Evolutionary conservation across 2,113 vertebrate genomes (phyloP), one percentile per base, ranked within the genome.

Genomic region (Hiodon tergisus): DNA sequence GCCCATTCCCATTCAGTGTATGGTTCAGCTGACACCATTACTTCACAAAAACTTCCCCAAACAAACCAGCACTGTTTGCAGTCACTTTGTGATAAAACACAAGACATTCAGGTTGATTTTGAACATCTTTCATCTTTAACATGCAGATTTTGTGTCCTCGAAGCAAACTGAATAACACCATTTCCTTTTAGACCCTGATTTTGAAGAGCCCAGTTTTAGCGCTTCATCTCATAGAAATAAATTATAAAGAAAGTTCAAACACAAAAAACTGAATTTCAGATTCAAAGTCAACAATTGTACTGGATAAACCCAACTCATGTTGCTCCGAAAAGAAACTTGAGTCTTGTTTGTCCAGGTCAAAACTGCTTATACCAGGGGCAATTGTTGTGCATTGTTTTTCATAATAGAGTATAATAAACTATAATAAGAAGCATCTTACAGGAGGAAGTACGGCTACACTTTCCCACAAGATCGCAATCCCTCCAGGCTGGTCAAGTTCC

Each of bases 381-480:
- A n/a, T 47, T 55, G 7, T 5, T 8, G 50, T 14, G 13, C 13
- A 59, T 57, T 46, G 65, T 65, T 59, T 59, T 6, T 13, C 16
- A 59, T 74, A 11, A 11, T 16, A 72, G 52, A 57, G 52, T 60
- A 63, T n/a, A 52, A 10, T 66, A 11, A 10, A 75, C 62, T 50
- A 10, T 8, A 3, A 58, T 54, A 31, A 47, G 11, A 5, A 16
- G 46, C 71, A 10, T 73, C 31, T 67, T 16, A 65, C 53, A 51
- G 52, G 77, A 62, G n/a, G 55, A 46, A 73, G 31, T 75, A 8
- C n/a, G 2, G 17, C 63, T 31, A 16, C 6, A 46, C 16, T 75
- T 78, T 79, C 60, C 71, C 70, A 74, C 31, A 63, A 71, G 75
- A 50, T 58, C 6, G 11, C 71, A 50, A 31, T 71, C 10, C 54